phyloP scores from a whole-genome alignment of 2,888 invertebrate species.

The Alviniconcha strummeri region DNA sequence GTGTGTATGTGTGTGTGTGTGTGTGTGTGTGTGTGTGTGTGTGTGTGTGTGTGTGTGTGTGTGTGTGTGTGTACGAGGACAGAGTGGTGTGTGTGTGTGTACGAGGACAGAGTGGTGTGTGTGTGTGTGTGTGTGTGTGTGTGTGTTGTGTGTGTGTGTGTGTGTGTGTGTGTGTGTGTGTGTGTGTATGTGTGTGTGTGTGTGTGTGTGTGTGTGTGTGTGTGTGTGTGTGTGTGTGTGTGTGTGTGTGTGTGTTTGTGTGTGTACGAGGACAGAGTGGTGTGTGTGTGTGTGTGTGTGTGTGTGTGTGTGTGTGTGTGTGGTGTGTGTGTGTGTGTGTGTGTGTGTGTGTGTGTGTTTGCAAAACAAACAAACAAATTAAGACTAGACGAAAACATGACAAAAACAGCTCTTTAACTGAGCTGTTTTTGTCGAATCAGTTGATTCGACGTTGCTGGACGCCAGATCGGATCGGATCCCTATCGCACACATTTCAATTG shows the following conservation, averaged over 20 bases:
- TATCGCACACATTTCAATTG: too few species aligned
- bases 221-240: not conserved
- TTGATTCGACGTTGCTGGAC: too few species aligned
- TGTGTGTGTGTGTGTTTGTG: constrained; percentile 3
- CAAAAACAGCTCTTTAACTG: too few species aligned
- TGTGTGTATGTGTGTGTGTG: constrained; percentile 15
- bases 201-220: constrained; percentile 14
- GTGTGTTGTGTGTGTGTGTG: not conserved
- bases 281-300: constrained; percentile 17
- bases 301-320: constrained; percentile 20
- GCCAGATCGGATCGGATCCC: too few species aligned
- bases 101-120: too few species aligned
- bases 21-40: constrained; percentile 16
- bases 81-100: not conserved
- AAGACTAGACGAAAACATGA: too few species aligned
- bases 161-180: constrained; percentile 22
- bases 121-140: constrained; percentile 4
- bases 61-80: not conserved
- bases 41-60: not conserved
- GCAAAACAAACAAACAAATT: too few species aligned
- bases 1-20: constrained; percentile 18
- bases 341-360: not conserved
- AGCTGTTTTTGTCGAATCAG: too few species aligned
- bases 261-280: not conserved
- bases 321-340: not conserved